A percentile compares a stretch with the other conserved stretches of the same genome.
Conservation (phyloP, 1,140 invertebrate species). For the Andrena cerasifolii region DNA sequence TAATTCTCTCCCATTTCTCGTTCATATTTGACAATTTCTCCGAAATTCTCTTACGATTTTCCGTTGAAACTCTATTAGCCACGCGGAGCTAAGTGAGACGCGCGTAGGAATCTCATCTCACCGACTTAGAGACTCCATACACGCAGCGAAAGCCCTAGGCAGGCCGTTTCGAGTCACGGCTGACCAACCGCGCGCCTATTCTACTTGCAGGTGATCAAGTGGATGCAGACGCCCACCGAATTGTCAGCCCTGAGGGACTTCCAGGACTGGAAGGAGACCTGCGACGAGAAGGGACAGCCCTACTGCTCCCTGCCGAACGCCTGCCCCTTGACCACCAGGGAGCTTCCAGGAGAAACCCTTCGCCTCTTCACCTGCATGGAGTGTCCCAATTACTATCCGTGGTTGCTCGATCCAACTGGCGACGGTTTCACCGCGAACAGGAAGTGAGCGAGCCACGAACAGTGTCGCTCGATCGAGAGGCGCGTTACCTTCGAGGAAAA, state of each 20-base stretch:
- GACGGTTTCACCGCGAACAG: slow-evolving; percentile 94
- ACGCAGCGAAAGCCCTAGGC: too few species aligned
- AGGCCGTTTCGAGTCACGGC: not conserved
- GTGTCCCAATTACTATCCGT: slow-evolving; percentile 97
- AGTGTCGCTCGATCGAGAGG: slow-evolving; percentile 21
- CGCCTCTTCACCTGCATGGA: slow-evolving; percentile 97
- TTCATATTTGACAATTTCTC: too few species aligned
- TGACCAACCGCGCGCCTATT: not conserved
- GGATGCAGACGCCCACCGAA: slow-evolving; percentile 98
- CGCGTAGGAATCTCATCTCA: too few species aligned
- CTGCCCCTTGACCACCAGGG: slow-evolving; percentile 93
- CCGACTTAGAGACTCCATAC: too few species aligned
- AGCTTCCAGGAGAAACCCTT: slow-evolving; percentile 95
- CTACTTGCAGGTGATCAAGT: slow-evolving; percentile 91
- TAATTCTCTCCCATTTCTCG: too few species aligned
- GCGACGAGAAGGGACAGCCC: slow-evolving; percentile 96
- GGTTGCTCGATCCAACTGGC: slow-evolving; percentile 96
- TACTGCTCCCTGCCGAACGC: slow-evolving; percentile 96
- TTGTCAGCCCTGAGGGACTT: slow-evolving; percentile 93
- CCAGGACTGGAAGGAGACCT: slow-evolving; percentile 97
- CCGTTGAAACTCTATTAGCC: too few species aligned
- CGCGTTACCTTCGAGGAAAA: not conserved
- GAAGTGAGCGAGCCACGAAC: slow-evolving; percentile 79
- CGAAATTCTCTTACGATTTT: too few species aligned
- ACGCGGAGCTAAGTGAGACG: too few species aligned